phyloP scores from a whole-genome alignment of 2,797 vertebrate species.

The Pristis pectinata region DNA sequence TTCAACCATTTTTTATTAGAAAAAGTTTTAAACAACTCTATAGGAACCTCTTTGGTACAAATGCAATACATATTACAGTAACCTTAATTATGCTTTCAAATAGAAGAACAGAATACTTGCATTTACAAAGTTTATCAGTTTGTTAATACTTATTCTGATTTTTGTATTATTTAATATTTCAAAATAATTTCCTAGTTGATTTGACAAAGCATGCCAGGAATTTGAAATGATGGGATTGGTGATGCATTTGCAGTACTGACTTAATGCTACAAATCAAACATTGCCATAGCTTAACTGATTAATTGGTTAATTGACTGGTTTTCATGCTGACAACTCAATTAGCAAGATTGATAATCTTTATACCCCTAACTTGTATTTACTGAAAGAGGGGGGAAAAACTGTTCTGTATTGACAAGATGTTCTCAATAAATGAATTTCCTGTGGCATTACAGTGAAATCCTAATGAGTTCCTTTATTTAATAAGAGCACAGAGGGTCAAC shows the following conservation, averaged over 20 bases:
- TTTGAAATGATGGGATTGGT: background rate
- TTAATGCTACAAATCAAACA: conserved; percentile 27
- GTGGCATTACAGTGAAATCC: background rate
- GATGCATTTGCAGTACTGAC: background rate
- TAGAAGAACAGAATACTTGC: background rate
- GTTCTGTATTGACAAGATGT: background rate
- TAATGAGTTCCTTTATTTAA: background rate
- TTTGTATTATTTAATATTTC: conserved; percentile 5
- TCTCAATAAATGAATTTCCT: conserved; percentile 4
- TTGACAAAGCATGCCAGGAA: background rate
- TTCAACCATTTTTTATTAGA: background rate
- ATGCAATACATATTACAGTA: background rate
- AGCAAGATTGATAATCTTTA: conserved; percentile 37
- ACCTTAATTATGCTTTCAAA: background rate
- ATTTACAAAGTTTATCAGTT: background rate
- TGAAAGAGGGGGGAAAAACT: background rate
- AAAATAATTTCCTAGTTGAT: background rate
- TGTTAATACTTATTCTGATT: background rate
- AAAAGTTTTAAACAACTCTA: background rate
- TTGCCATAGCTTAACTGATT: conserved; percentile 29
- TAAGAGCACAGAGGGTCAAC: no score
- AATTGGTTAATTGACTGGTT: conserved; percentile 32
- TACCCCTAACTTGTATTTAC: conserved; percentile 29
- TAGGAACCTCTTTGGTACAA: background rate
- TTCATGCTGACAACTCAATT: conserved; percentile 33